Conservation (phyloP, 2,797 vertebrate genomes). For the Leptatherina wallacei region DNA sequence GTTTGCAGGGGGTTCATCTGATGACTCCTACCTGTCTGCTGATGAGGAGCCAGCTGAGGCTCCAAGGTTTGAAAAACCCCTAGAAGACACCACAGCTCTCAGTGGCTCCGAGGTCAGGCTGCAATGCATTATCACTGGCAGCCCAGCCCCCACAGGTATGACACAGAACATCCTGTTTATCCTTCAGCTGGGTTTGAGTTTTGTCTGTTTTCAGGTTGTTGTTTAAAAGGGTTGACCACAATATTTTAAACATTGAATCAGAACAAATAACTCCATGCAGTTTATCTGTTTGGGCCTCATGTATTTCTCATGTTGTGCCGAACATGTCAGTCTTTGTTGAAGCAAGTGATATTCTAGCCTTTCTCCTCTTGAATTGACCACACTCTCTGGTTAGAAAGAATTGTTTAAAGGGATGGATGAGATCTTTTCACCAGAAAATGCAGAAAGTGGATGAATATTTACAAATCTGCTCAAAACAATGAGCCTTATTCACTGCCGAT, state of each 20-base stretch:
- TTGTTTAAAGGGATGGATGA: neutral
- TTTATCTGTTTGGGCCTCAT: neutral
- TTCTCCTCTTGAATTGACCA: neutral
- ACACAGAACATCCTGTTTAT: neutral
- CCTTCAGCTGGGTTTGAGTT: neutral
- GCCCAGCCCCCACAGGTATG: conserved; percentile 86
- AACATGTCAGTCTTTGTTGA: no score
- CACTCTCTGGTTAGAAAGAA: neutral
- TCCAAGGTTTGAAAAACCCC: conserved; percentile 86
- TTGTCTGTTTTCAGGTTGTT: neutral
- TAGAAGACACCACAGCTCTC: conserved; percentile 75
- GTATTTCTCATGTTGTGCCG: neutral
- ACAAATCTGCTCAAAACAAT: conserved; percentile 16
- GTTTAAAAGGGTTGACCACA: neutral
- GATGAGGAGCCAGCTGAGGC: conserved; percentile 86
- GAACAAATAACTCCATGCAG: neutral
- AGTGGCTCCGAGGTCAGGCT: conserved; percentile 83
- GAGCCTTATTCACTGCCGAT: conserved; percentile 13
- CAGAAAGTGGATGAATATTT: neutral
- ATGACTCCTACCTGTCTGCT: conserved; percentile 88
- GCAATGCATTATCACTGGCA: conserved; percentile 86
- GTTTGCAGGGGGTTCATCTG: conserved; percentile 81
- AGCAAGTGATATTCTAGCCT: neutral
- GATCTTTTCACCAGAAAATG: neutral
- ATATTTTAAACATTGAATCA: neutral